Evolutionary conservation across 2,888 invertebrate species (phyloP).

Genomic region (Pasiphila rectangulata): DNA sequence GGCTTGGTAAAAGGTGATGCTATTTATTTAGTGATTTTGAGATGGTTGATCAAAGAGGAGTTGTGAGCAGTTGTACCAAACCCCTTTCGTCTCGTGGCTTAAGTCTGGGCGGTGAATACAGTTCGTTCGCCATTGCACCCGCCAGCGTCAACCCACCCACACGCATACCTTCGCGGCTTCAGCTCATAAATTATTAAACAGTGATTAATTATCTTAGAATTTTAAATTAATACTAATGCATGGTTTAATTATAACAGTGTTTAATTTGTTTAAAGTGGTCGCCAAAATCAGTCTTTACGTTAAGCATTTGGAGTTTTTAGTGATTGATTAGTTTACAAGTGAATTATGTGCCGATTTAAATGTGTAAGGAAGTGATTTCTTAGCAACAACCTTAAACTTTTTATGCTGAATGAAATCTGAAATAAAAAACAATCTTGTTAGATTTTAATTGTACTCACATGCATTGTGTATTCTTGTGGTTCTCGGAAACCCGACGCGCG

Average conservation of each 20-base stretch:
- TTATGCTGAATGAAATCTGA: background rate
- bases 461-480: constrained; percentile 11
- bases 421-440: background rate
- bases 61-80: background rate
- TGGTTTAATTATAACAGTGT: background rate
- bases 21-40: no score
- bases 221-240: background rate
- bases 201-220: background rate
- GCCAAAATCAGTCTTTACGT: background rate
- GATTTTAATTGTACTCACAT: constrained; percentile 17
- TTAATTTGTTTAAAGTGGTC: background rate
- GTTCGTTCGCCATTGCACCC: background rate
- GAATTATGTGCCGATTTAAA: background rate
- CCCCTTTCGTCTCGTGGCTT: background rate
- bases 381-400: constrained; percentile 8
- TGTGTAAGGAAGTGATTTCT: background rate
- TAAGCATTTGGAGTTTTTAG: background rate
- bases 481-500: constrained; percentile 8
- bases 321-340: background rate
- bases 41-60: no score
- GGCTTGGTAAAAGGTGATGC: no score
- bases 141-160: background rate
- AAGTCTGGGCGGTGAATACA: background rate
- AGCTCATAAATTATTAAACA: background rate
- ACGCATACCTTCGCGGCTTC: background rate